Evolutionary conservation across 2,888 invertebrate species (phyloP).

Genomic region (Amphipoea lucens): DNA sequence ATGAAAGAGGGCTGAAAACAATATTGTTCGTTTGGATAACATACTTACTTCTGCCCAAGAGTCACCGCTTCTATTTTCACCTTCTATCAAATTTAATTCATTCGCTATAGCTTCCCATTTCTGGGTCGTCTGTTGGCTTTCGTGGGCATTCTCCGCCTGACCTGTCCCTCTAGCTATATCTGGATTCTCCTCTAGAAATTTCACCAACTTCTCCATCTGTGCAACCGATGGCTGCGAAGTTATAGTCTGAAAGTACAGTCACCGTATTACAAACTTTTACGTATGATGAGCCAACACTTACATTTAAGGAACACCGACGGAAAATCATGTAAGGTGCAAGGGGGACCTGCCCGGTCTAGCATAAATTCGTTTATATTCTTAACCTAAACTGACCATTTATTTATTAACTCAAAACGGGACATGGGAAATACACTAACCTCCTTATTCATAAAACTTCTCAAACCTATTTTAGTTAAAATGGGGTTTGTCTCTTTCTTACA

Average conservation of each 20-base stretch:
- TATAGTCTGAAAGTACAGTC: background rate
- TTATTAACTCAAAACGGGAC: too few relatives aligned
- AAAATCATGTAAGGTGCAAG: too few relatives aligned
- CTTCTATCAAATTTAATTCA: background rate
- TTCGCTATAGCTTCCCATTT: background rate
- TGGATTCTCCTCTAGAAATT: constrained; percentile 10
- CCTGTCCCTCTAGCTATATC: background rate
- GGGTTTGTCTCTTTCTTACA: too few relatives aligned
- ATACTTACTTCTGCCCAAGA: constrained; percentile 15
- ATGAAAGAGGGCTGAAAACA: background rate
- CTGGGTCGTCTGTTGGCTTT: background rate
- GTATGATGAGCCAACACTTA: too few relatives aligned
- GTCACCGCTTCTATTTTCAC: background rate
- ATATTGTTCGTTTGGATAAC: background rate
- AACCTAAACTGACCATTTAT: too few relatives aligned
- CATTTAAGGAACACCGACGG: too few relatives aligned
- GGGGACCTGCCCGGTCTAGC: too few relatives aligned
- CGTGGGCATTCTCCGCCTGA: background rate
- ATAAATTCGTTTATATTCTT: too few relatives aligned
- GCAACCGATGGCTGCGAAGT: background rate
- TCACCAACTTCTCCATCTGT: background rate
- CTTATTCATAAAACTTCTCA: too few relatives aligned
- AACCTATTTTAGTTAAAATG: too few relatives aligned
- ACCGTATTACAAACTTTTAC: background rate
- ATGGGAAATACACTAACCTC: too few relatives aligned